phyloP scores from a whole-genome alignment of 1,140 invertebrate genomes.

The Tribolium madens region DNA sequence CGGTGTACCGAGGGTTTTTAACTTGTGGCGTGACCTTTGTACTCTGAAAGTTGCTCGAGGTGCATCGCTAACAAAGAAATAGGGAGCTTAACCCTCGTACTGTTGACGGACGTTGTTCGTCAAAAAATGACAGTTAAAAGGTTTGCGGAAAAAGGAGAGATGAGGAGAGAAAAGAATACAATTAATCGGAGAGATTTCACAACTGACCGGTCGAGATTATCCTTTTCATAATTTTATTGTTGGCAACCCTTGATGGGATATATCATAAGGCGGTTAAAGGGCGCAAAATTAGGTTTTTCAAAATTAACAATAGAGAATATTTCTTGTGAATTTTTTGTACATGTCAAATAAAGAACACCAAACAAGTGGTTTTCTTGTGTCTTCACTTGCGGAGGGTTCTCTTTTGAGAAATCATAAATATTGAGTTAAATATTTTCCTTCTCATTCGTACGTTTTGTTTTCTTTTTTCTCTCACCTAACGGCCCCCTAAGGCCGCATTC shows the following conservation, averaged over 20 bases:
- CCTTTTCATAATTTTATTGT: neutral
- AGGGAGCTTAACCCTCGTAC: neutral
- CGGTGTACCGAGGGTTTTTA: slow-evolving; percentile 42
- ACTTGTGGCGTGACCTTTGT: slow-evolving; percentile 46
- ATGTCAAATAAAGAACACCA: too few relatives aligned
- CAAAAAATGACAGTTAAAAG: slow-evolving; percentile 44
- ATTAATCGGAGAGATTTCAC: slow-evolving; percentile 27
- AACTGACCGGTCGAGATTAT: slow-evolving; percentile 18
- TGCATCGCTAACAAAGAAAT: slow-evolving; percentile 38
- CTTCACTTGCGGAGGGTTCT: too few relatives aligned
- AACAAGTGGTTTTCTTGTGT: too few relatives aligned
- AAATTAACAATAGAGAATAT: too few relatives aligned
- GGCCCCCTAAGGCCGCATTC: neutral
- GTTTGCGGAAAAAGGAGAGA: slow-evolving; percentile 31
- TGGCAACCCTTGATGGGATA: too few relatives aligned
- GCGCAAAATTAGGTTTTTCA: too few relatives aligned
- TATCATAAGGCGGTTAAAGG: too few relatives aligned
- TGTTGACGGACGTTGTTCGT: slow-evolving; percentile 46
- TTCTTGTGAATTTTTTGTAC: too few relatives aligned
- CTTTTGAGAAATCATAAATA: too few relatives aligned
- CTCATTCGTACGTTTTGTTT: neutral
- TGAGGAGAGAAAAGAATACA: neutral
- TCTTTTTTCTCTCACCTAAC: neutral
- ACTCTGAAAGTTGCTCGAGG: slow-evolving; percentile 25
- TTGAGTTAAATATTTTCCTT: too few relatives aligned